phyloP scores from a whole-genome alignment of 2,113 vertebrate genomes.

The Bungarus multicinctus region DNA sequence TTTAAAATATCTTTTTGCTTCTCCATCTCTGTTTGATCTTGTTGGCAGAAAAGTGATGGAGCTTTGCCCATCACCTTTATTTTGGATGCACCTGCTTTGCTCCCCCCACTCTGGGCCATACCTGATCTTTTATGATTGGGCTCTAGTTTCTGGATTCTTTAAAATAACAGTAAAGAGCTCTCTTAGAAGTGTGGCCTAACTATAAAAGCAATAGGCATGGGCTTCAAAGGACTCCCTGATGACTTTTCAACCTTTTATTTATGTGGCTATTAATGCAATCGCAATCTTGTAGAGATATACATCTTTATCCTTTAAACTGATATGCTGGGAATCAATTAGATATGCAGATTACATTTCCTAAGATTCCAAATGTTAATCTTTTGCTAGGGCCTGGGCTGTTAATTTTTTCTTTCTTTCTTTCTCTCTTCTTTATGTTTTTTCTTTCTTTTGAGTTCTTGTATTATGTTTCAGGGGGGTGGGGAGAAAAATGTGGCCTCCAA shows the following conservation, averaged over 20 bases:
- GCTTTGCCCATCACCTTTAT: not conserved
- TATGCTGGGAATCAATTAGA: constrained; percentile 82
- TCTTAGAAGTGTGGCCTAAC: not conserved
- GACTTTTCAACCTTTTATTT: constrained; percentile 78
- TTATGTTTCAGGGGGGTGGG: constrained; percentile 63
- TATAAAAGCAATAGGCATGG: constrained; percentile 46
- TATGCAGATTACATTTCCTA: constrained; percentile 82
- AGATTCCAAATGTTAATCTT: constrained; percentile 80
- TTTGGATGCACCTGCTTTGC: constrained; percentile 14
- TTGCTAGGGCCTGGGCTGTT: constrained; percentile 54
- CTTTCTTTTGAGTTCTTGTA: constrained; percentile 65
- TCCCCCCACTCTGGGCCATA: not conserved
- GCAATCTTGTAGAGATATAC: constrained; percentile 79
- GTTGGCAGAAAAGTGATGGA: too few species aligned
- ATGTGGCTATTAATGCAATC: constrained; percentile 80
- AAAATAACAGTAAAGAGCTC: not conserved
- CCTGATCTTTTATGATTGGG: not conserved
- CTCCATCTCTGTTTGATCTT: not conserved
- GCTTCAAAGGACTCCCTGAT: constrained; percentile 74
- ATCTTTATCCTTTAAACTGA: constrained; percentile 83
- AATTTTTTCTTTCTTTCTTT: constrained; percentile 9
- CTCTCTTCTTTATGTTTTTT: not conserved
- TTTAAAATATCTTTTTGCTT: not conserved
- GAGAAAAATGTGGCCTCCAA: constrained; percentile 19
- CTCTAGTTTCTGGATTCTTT: not conserved